Evolutionary conservation across 2,888 invertebrate species (phyloP).

Genomic region (Drosophila mulleri): DNA sequence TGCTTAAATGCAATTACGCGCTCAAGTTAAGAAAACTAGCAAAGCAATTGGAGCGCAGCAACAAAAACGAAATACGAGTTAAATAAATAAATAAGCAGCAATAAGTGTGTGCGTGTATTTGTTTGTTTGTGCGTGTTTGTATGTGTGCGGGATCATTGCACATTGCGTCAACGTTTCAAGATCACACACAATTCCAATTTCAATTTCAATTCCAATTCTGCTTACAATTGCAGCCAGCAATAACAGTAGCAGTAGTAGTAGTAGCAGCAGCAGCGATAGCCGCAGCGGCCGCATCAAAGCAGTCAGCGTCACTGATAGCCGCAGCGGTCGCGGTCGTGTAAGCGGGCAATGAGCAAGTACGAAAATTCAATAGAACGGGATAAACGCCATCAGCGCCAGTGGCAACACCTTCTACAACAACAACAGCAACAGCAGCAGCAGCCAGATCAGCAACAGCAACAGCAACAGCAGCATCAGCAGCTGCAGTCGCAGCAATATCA

Average conservation of each 20-base stretch:
- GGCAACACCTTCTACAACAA: slow-evolving; percentile 18
- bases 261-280: slow-evolving; percentile 16
- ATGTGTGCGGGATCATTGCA: slow-evolving; percentile 75
- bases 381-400: slow-evolving; percentile 27
- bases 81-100: slow-evolving; percentile 53
- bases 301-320: slow-evolving; percentile 39
- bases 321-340: slow-evolving; percentile 45
- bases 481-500: slow-evolving; percentile 28
- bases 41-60: slow-evolving; percentile 71
- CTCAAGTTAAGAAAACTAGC: slow-evolving; percentile 74
- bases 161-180: slow-evolving; percentile 79
- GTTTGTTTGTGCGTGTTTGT: slow-evolving; percentile 40
- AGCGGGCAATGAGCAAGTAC: slow-evolving; percentile 54
- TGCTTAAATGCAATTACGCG: slow-evolving; percentile 78
- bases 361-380: slow-evolving; percentile 59
- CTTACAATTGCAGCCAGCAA: slow-evolving; percentile 31
- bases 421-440: slow-evolving; percentile 15
- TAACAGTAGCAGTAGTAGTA: slow-evolving; percentile 31
- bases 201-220: slow-evolving; percentile 45
- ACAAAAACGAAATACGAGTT: slow-evolving; percentile 60
- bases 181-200: slow-evolving; percentile 65
- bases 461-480: slow-evolving; percentile 19
- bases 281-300: slow-evolving; percentile 17
- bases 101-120: slow-evolving; percentile 26
- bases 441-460: slow-evolving; percentile 9